Conservation (phyloP, 1,140 invertebrate genomes). For the Pectinophora gossypiella region DNA sequence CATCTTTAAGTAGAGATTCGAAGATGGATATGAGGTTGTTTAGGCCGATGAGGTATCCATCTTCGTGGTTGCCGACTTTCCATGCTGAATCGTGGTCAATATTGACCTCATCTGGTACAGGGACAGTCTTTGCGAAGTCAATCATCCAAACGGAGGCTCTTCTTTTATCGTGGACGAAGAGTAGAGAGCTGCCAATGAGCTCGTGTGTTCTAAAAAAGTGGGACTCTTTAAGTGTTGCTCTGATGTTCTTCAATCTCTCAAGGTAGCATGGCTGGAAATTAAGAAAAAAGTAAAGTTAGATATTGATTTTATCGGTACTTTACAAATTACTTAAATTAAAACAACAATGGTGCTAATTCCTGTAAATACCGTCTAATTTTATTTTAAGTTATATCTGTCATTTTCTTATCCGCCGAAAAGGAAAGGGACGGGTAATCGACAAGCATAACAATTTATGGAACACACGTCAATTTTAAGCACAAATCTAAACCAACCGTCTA, state of each 20-base stretch:
- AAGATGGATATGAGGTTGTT: constrained; percentile 96
- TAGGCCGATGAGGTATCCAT: constrained; percentile 96
- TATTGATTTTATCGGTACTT: too few relatives aligned
- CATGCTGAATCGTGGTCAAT: constrained; percentile 91
- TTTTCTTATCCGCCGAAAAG: too few relatives aligned
- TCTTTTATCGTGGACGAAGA: constrained; percentile 95
- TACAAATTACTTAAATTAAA: too few relatives aligned
- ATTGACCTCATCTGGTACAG: constrained; percentile 83
- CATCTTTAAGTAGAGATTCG: constrained; percentile 75
- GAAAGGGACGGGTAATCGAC: too few relatives aligned
- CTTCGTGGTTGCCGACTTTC: constrained; percentile 98
- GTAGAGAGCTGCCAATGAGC: constrained; percentile 96
- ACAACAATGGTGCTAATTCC: too few relatives aligned
- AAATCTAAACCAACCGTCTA: too few relatives aligned
- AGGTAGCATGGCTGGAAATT: constrained; percentile 87
- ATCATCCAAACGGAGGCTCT: constrained; percentile 97
- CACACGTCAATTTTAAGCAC: too few relatives aligned
- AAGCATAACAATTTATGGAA: too few relatives aligned
- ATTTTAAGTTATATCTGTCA: too few relatives aligned
- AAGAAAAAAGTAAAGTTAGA: too few relatives aligned
- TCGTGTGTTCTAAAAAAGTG: constrained; percentile 94
- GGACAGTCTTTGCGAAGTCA: constrained; percentile 97
- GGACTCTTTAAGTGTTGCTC: constrained; percentile 86
- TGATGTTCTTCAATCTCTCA: constrained; percentile 88
- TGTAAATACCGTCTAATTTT: too few relatives aligned